Conservation (phyloP, 2,888 invertebrate genomes). For the Gisinianus flammeolus region DNA sequence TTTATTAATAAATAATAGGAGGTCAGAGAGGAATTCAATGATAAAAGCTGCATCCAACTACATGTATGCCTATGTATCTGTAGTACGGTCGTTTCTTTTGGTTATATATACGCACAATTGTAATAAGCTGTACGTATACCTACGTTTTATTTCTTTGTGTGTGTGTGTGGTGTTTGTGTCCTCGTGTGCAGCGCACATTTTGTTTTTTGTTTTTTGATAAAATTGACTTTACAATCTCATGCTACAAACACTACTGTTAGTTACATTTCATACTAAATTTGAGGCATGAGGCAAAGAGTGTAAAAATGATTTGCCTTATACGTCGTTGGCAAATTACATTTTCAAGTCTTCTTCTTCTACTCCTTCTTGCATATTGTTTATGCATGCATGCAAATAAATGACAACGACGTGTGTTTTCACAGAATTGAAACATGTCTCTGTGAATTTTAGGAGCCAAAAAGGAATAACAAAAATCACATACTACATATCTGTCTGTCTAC, state of each 20-base stretch:
- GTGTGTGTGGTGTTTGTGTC: background rate
- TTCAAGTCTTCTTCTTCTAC: background rate
- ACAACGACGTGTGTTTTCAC: constrained; percentile 24
- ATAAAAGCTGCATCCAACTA: constrained; percentile 29
- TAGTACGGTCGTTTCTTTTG: no score
- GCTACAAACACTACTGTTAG: background rate
- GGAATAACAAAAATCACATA: background rate
- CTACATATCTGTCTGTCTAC: background rate
- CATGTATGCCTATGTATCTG: background rate
- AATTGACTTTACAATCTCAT: background rate
- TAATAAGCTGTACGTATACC: background rate
- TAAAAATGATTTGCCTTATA: background rate
- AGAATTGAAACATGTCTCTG: constrained; percentile 26
- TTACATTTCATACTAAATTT: background rate
- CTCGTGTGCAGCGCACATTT: background rate
- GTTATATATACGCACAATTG: background rate
- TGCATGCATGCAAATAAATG: constrained; percentile 35
- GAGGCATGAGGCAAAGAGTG: background rate
- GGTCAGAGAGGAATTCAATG: constrained; percentile 19
- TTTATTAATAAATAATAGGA: constrained; percentile 5
- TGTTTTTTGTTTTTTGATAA: no score
- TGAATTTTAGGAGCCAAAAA: constrained; percentile 9
- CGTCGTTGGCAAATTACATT: background rate
- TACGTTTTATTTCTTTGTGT: background rate
- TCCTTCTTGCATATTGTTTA: constrained; percentile 33